phyloP scores from a whole-genome alignment of 2,797 vertebrate genomes.

The Hypotaenidia okinawae region DNA sequence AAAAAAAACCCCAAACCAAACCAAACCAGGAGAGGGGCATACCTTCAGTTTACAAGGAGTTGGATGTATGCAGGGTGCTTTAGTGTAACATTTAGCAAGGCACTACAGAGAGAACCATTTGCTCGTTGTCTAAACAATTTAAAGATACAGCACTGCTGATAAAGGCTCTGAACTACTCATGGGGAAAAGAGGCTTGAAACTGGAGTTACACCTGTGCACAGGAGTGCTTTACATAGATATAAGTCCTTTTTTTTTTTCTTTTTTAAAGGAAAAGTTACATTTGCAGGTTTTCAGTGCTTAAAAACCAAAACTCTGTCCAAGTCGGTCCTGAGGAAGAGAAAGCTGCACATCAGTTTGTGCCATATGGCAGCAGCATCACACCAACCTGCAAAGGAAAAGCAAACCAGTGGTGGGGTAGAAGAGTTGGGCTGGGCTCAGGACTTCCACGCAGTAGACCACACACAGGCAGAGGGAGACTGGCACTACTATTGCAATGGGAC shows the following conservation, averaged over 20 bases:
- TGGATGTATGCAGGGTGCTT: background rate
- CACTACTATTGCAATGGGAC: background rate
- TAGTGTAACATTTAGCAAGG: background rate
- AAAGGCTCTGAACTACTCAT: background rate
- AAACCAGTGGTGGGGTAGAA: fast-evolving
- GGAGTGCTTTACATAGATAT: background rate
- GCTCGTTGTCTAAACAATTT: background rate
- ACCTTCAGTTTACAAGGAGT: background rate
- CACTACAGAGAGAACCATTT: background rate
- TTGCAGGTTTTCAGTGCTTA: background rate
- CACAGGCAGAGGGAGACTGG: background rate
- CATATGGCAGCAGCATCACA: background rate
- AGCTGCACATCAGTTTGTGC: background rate
- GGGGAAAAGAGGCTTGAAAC: background rate
- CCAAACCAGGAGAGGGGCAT: background rate
- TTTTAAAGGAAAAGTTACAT: background rate
- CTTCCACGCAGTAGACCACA: background rate
- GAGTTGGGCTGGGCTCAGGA: background rate
- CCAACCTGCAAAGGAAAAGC: background rate
- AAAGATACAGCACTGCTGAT: background rate
- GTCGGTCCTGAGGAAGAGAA: background rate
- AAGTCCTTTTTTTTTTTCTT: background rate
- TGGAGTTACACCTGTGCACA: background rate
- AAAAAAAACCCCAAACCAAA: too few relatives aligned
- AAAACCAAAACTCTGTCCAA: background rate